A percentile compares a stretch with the other conserved stretches of the same genome.
phyloP scores from a whole-genome alignment of 2,888 invertebrate genomes.

The Sphinx pinastri region DNA sequence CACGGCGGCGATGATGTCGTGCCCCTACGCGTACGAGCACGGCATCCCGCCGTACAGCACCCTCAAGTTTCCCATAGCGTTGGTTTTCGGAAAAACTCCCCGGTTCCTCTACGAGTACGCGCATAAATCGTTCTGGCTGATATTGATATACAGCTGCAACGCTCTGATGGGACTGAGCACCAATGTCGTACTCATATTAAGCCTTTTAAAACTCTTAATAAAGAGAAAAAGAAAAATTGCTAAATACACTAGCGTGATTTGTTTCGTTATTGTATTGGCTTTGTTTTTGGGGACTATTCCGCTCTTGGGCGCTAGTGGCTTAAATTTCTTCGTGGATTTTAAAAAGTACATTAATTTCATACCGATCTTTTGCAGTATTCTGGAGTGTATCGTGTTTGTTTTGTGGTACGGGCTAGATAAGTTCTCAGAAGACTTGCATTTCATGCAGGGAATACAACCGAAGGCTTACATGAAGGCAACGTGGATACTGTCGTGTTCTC shows the following conservation, averaged over 20 bases:
- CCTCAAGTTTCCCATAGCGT: slow-evolving; percentile 45
- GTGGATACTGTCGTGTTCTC: slow-evolving; percentile 53
- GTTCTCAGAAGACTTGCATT: slow-evolving; percentile 76
- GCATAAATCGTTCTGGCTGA: slow-evolving; percentile 51
- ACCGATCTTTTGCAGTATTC: slow-evolving; percentile 47
- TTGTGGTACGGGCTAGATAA: slow-evolving; percentile 66
- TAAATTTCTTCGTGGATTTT: slow-evolving; percentile 46
- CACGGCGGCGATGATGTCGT: slow-evolving; percentile 60
- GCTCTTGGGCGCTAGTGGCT: slow-evolving; percentile 51
- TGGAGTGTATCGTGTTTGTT: slow-evolving; percentile 65
- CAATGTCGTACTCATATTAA: slow-evolving; percentile 51
- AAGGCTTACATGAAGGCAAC: slow-evolving; percentile 56
- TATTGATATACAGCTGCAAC: slow-evolving; percentile 54
- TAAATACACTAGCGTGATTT: slow-evolving; percentile 56
- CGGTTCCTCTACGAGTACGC: slow-evolving; percentile 58
- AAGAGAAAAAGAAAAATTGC: slow-evolving; percentile 46
- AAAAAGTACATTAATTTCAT: slow-evolving; percentile 45
- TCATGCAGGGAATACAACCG: slow-evolving; percentile 73
- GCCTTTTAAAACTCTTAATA: slow-evolving; percentile 52
- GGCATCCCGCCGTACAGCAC: slow-evolving; percentile 43
- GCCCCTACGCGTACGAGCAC: slow-evolving; percentile 62
- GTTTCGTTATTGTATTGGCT: slow-evolving; percentile 42
- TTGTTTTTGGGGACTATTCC: slow-evolving; percentile 62
- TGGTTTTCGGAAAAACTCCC: slow-evolving; percentile 65
- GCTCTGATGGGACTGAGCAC: slow-evolving; percentile 50